A percentile compares a stretch with the other conserved stretches of the same genome.
Conservation (phyloP, 1,140 invertebrate species). For the Pseudomyrmex pallidus region DNA sequence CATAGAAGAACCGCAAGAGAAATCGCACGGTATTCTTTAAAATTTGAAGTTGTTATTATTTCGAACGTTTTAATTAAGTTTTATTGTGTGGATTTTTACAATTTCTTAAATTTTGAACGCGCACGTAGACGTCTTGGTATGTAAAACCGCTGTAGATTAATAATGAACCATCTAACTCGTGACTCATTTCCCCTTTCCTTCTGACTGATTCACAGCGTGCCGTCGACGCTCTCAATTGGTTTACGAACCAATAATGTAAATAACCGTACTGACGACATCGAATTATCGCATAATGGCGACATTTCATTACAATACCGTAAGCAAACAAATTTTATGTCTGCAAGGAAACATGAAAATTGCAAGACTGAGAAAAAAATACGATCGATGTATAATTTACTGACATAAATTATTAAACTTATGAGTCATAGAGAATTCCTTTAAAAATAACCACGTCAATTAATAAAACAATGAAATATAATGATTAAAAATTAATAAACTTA, state of each 20-base stretch:
- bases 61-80: background rate
- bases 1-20: background rate
- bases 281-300: background rate
- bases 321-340: background rate
- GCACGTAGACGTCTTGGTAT: background rate
- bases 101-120: too few species aligned
- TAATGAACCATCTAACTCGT: conserved; percentile 36
- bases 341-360: background rate
- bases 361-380: background rate
- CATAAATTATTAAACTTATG: too few species aligned
- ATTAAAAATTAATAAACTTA: too few species aligned
- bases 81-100: background rate
- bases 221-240: conserved; percentile 1
- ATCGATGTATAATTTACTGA: background rate
- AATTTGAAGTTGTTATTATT: background rate
- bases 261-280: background rate
- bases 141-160: conserved; percentile 48
- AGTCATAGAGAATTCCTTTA: too few species aligned
- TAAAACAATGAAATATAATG: too few species aligned
- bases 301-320: background rate
- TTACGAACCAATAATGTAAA: conserved; percentile 1
- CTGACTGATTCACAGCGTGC: conserved; percentile 44
- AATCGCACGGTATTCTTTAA: background rate
- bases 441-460: too few species aligned
- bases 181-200: conserved; percentile 64